Base-by-base conservation (phyloP, 2,113 vertebrate species). In the Sapayoa aenigma region DNA sequence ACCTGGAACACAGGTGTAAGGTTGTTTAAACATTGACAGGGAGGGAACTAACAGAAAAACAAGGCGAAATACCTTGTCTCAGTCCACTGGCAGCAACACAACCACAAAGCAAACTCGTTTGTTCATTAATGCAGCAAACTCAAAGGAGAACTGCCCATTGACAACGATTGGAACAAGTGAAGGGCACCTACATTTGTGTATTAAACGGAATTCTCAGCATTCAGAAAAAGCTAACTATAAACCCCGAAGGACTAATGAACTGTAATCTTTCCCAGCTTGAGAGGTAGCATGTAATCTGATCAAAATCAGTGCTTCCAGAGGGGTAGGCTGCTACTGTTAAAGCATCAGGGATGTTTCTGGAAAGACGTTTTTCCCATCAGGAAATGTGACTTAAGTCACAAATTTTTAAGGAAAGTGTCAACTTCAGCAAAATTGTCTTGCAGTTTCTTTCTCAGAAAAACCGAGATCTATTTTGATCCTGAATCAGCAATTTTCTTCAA, bases 1-100 rank as follows among this genome's bases (percentile, higher is more conserved):
- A 95, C 94, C 90, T 90, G 92, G 72, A 81, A 65, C 76, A 71
- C 88, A 89, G 93, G 96, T 95, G 90, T 67, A 80, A 84, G 72
- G 41, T 49, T 27, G 60, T 83, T 94, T 92, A 92, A 94, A 94
- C 41, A 95, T 86, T 94, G 52, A 84, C 85, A 94, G n/a, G 18
- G 68, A 86, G 35, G 60, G 44, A 90, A n/a, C 41, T 33, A 90
- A 76, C 66, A 80, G 55, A 77, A 94, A 90, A 52, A 71, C 55
- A 47, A 84, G n/a, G 47, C 88, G 85, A 96, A 96, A 95, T 94
- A 93, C 79, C 65, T 95, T 3, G 37, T 92, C 79, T 93, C 88
- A 89, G 85, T 84, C 80, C 88, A 87, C 33, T 72, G 80, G 65
- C 79, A 86, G 39, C 72, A 84, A 56, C 68, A 65, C 69, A 75